Conservation (phyloP, 2,888 invertebrate genomes). For the Xanthia icteritia region DNA sequence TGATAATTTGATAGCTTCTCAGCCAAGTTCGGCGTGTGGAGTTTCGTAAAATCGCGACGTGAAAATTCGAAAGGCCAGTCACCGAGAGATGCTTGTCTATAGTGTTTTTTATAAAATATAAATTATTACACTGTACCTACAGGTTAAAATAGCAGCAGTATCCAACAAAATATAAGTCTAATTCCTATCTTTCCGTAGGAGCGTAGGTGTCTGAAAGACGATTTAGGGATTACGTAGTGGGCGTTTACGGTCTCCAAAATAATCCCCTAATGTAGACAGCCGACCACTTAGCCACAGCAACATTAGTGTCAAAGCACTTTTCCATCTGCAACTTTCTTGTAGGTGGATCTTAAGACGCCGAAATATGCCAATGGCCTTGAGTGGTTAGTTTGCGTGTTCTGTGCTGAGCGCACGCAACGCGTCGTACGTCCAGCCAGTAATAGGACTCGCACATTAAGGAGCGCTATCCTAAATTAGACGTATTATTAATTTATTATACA, state of each 20-base stretch:
- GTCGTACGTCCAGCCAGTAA: too few relatives aligned
- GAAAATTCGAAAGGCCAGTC: not conserved
- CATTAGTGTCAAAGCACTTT: conserved; percentile 12
- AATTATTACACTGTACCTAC: not conserved
- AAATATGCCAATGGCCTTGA: too few relatives aligned
- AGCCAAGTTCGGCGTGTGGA: not conserved
- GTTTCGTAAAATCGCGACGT: not conserved
- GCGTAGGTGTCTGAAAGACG: conserved; percentile 33
- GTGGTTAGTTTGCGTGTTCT: too few relatives aligned
- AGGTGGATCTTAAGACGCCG: not conserved
- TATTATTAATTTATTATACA: too few relatives aligned
- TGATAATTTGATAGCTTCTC: not conserved
- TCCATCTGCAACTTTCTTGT: conserved; percentile 10
- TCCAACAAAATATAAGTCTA: not conserved
- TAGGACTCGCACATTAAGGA: too few relatives aligned
- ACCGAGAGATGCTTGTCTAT: not conserved
- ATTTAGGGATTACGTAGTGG: conserved; percentile 35
- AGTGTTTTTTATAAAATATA: not conserved
- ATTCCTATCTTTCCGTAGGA: conserved; percentile 2
- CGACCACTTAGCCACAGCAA: conserved; percentile 10
- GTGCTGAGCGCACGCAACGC: too few relatives aligned
- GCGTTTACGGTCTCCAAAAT: conserved; percentile 42
- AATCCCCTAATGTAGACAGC: conserved; percentile 36
- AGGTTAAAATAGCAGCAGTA: conserved; percentile 21
- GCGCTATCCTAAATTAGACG: too few relatives aligned